phyloP scores from a whole-genome alignment of 2,113 vertebrate genomes.

The Aepyceros melampus region DNA sequence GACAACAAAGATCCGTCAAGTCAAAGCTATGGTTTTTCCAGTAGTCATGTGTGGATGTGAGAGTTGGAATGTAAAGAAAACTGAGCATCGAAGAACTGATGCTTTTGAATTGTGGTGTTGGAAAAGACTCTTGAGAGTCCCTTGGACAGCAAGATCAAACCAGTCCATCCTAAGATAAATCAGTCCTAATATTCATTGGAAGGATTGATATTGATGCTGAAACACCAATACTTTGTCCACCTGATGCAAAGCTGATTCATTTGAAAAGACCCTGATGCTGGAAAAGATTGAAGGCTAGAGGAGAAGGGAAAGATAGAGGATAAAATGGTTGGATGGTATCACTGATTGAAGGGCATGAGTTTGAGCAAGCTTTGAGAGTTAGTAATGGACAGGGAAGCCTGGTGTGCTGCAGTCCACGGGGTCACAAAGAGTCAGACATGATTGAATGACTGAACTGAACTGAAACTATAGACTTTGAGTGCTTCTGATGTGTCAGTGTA shows the following conservation, averaged over 20 bases:
- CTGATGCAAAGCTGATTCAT: neutral
- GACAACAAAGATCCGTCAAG: neutral
- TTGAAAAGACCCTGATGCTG: neutral
- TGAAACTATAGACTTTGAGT: neutral
- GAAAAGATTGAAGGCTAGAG: neutral
- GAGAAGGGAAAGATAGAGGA: neutral
- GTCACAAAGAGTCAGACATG: fast-evolving
- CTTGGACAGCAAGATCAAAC: neutral
- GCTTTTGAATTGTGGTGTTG: neutral
- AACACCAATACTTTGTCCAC: neutral
- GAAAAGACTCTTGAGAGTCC: neutral
- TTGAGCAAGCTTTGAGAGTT: neutral
- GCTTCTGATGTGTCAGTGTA: neutral
- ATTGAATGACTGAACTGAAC: neutral
- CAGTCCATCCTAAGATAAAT: neutral
- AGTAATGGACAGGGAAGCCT: neutral
- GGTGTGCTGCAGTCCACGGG: fast-evolving
- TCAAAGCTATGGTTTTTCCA: neutral
- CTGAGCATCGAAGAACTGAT: neutral
- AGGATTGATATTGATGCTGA: neutral
- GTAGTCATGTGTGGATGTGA: neutral
- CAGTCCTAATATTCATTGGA: neutral
- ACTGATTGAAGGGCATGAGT: neutral
- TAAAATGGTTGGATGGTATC: neutral
- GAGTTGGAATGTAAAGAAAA: neutral